phyloP scores from a whole-genome alignment of 1,140 invertebrate genomes.

The Zaprionus gabonicus region DNA sequence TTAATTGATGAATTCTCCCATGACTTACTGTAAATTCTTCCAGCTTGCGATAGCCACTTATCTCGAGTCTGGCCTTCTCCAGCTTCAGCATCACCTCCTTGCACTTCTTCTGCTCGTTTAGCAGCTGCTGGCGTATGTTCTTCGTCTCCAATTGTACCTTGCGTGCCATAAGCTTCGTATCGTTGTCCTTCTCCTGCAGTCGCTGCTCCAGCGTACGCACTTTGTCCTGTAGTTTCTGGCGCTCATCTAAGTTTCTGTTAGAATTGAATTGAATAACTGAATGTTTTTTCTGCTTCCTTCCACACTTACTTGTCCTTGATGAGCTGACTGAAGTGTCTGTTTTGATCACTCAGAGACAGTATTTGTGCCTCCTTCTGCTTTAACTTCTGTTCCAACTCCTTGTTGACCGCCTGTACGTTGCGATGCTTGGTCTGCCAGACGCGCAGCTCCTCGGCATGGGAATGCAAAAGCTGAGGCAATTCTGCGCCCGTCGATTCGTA shows the following conservation, averaged over 20 bases:
- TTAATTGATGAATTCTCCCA: too few species aligned
- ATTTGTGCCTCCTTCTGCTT: constrained; percentile 89
- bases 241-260: constrained; percentile 88
- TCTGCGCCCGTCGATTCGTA: constrained; percentile 91
- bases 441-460: constrained; percentile 91
- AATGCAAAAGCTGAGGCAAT: constrained; percentile 89
- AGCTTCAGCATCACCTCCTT: constrained; percentile 89
- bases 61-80: constrained; percentile 85
- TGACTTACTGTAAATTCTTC: constrained; percentile 73
- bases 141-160: constrained; percentile 89
- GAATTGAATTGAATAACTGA: not conserved
- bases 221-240: constrained; percentile 89
- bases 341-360: constrained; percentile 87
- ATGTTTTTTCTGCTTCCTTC: not conserved
- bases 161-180: constrained; percentile 88
- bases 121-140: constrained; percentile 89
- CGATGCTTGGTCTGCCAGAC: constrained; percentile 89
- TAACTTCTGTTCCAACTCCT: constrained; percentile 86
- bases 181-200: constrained; percentile 88
- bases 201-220: constrained; percentile 87
- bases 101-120: constrained; percentile 88
- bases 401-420: constrained; percentile 87
- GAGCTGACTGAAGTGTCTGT: constrained; percentile 88
- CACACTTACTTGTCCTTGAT: constrained; percentile 88
- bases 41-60: constrained; percentile 76